Percentiles rank a stretch among this genome's conserved stretches.
Evolutionary conservation across 2,113 vertebrate genomes (phyloP).

Genomic region (Empidonax traillii): DNA sequence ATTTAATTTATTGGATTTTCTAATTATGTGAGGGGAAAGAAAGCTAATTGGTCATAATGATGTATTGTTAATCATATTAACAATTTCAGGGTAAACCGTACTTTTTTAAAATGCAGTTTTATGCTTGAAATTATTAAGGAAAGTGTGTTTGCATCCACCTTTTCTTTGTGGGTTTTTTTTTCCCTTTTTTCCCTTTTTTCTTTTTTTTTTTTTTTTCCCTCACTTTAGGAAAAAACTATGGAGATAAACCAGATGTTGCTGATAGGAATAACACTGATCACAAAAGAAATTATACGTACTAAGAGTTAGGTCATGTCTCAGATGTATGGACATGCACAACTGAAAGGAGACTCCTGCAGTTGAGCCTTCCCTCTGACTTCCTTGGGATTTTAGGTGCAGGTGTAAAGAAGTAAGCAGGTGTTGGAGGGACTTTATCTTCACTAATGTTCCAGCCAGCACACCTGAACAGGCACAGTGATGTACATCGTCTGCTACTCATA

Average conservation of each 20-base stretch:
- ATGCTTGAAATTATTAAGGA: neutral
- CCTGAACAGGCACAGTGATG: neutral
- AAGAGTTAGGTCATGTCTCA: neutral
- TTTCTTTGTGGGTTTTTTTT: neutral
- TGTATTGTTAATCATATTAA: neutral
- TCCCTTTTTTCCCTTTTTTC: too few relatives aligned
- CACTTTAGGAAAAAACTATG: neutral
- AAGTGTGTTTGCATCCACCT: neutral
- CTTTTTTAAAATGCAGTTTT: neutral
- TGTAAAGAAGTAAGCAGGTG: constrained; percentile 6
- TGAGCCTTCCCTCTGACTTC: neutral
- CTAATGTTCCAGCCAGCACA: neutral
- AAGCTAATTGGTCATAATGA: neutral
- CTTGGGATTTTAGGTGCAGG: neutral
- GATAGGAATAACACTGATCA: neutral
- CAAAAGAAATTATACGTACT: neutral
- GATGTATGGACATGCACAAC: neutral
- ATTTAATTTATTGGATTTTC: neutral
- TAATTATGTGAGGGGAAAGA: neutral
- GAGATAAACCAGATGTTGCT: neutral
- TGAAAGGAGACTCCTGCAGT: neutral
- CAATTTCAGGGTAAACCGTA: neutral
- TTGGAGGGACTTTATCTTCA: neutral
- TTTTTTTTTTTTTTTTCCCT: neutral
- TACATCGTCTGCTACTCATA: neutral